phyloP scores from a whole-genome alignment of 2,797 vertebrate genomes.

The Chelmon rostratus region DNA sequence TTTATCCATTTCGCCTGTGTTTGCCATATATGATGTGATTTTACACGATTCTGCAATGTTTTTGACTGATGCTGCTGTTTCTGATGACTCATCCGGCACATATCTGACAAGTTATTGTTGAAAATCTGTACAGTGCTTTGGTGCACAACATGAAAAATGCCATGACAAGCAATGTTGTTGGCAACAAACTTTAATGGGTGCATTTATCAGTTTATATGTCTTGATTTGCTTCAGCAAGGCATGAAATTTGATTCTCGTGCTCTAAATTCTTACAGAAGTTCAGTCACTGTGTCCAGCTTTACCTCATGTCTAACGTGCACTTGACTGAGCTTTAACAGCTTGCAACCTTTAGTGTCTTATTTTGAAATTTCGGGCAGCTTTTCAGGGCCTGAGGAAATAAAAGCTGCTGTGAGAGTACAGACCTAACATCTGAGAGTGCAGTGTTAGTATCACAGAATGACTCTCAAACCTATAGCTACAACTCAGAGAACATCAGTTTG shows the following conservation, averaged over 20 bases:
- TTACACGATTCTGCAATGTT: background rate
- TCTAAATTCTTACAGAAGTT: background rate
- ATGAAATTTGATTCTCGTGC: background rate
- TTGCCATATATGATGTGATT: background rate
- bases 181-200: background rate
- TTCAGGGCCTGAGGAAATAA: background rate
- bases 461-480: background rate
- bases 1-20: background rate
- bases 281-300: background rate
- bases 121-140: background rate
- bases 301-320: background rate
- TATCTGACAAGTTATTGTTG: background rate
- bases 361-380: background rate
- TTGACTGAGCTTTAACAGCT: background rate
- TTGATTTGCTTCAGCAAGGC: background rate
- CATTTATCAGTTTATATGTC: background rate
- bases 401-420: background rate
- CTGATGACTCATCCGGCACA: background rate
- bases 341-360: background rate
- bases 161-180: background rate
- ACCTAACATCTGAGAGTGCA: background rate
- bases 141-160: background rate
- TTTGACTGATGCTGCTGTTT: conserved; percentile 1
- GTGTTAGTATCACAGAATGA: conserved; percentile 2
- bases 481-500: background rate